A percentile compares a stretch with the other conserved stretches of the same genome.
Evolutionary conservation across 2,888 invertebrate species (phyloP).

Genomic region (Megamerina dolium): DNA sequence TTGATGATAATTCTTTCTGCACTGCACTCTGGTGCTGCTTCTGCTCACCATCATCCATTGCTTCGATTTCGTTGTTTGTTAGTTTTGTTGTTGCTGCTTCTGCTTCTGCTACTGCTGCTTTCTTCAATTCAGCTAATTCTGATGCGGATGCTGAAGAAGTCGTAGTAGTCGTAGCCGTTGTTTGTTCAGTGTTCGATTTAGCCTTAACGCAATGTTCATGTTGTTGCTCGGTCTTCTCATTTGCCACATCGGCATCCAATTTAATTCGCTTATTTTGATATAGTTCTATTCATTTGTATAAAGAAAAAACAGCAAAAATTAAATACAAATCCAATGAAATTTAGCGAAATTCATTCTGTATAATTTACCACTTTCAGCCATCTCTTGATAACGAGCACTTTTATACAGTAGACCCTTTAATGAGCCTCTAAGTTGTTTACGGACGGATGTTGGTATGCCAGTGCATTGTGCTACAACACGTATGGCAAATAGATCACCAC

Average conservation of each 20-base stretch:
- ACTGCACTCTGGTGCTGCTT: conserved; percentile 10
- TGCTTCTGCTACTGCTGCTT: no score
- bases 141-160: background rate
- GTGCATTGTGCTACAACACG: conserved; percentile 48
- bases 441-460: conserved; percentile 46
- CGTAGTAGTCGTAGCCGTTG: no score
- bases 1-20: conserved; percentile 5
- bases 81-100: no score
- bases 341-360: no score
- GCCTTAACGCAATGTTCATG: no score
- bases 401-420: conserved; percentile 42
- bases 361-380: conserved; percentile 37
- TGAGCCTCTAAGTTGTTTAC: conserved; percentile 45
- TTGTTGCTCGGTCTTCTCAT: background rate
- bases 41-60: no score
- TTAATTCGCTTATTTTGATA: conserved; percentile 2
- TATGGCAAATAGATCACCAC: conserved; percentile 49
- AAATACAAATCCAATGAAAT: no score
- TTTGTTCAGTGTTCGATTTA: no score
- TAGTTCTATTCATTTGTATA: no score
- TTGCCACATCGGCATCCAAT: background rate
- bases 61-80: no score
- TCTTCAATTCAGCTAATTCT: no score
- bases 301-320: no score
- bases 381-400: conserved; percentile 39